Evolutionary conservation across 2,797 vertebrate species (phyloP), one percentile per base, ranked within the genome.

Genomic region (Sebastes flavidus): DNA sequence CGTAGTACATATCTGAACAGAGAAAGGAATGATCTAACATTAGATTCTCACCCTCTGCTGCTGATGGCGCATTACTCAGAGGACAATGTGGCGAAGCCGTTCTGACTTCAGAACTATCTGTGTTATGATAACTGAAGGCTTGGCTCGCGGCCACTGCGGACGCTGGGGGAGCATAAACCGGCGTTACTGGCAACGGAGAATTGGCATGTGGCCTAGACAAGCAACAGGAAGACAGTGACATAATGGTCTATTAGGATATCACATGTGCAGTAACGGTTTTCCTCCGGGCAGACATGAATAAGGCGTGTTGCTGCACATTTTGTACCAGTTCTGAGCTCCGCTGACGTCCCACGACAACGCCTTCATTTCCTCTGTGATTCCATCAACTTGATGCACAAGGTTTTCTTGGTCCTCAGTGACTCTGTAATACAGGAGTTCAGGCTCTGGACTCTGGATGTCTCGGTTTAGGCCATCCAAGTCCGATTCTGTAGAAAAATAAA

Each of bases 391-490:
- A 65, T n/a, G 61, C 67, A 76, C 12, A 0, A 61, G 46, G 62
- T 2, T 54, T 18, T 88, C 84, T 46, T 87, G 75, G 25, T 85
- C 83, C 24, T 78, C 88, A 2, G 22, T 2, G 38, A 55, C 75
- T 83, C 69, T 71, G 81, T 86, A 71, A 46, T 91, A 82, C 46
- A 85, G 72, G 1, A 87, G 72, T 9, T 91, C 86, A 60, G 84
- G 85, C 55, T 95, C 95, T 92, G 94, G 25, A 22, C 84, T 81
- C 68, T 83, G 89, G 36, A 78, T 42, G 32, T 74, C 60, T 12
- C 12, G 32, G 2, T 16, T 75, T 8, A 54, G 58, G 62, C 89
- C 76, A n/a, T 72, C 87, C n/a, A 81, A 32, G 36, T 84, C 84
- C 3, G 86, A 72, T 54, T 83, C 89, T 91, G 72, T 9, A 38